A percentile compares a stretch with the other conserved stretches of the same genome.
These are phyloP conservation scores for Pogoniulus pusillus DNA, from an alignment of 2,797 vertebrate genomes.

Conservation along the genomic window DNA sequence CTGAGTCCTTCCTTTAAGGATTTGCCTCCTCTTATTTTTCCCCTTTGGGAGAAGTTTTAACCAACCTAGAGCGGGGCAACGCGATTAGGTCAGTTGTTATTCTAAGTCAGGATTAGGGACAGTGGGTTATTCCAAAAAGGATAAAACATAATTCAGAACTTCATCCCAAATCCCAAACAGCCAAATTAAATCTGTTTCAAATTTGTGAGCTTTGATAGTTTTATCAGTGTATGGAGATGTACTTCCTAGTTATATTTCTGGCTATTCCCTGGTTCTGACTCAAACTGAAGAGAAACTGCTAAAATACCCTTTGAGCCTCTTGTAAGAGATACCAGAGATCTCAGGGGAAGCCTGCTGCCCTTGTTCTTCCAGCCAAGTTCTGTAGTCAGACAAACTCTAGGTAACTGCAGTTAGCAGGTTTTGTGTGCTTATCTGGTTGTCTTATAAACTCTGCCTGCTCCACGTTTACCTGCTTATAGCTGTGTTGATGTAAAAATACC, in stretches of 20 bases:
- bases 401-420: background rate
- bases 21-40: background rate
- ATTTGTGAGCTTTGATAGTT: background rate
- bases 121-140: background rate
- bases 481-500: background rate
- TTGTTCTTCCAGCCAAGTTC: background rate
- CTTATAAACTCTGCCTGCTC: background rate
- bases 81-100: background rate
- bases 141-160: background rate
- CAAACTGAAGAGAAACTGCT: background rate
- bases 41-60: background rate
- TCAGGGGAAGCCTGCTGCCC: background rate
- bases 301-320: background rate
- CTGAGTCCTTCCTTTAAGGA: background rate
- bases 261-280: background rate
- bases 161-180: background rate
- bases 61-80: background rate
- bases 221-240: background rate
- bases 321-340: background rate
- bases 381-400: background rate
- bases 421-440: background rate
- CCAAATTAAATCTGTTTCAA: background rate
- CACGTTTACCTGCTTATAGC: background rate
- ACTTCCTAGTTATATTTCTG: background rate
- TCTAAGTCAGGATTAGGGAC: background rate